Conservation (phyloP, 2,113 vertebrate genomes). For the Gymnobelideus leadbeateri region DNA sequence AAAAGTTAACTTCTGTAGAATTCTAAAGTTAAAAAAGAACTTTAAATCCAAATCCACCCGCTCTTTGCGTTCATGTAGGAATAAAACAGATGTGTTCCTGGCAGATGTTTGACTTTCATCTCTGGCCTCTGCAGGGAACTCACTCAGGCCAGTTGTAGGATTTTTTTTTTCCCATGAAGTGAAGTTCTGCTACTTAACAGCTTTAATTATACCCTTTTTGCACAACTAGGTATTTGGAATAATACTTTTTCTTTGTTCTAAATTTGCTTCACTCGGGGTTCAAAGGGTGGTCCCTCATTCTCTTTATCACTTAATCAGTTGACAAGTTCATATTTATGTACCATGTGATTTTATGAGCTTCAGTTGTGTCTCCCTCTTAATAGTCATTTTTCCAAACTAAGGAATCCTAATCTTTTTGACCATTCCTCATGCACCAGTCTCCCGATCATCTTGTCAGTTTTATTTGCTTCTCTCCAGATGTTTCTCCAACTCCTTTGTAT, state of each 20-base stretch:
- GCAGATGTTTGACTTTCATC: background rate
- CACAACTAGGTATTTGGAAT: background rate
- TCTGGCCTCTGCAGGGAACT: background rate
- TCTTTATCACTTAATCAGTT: background rate
- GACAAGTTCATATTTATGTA: background rate
- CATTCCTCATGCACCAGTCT: background rate
- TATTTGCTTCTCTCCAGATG: constrained; percentile 3
- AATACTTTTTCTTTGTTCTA: background rate
- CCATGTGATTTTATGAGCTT: background rate
- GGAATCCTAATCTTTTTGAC: constrained; percentile 23
- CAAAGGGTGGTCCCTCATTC: background rate
- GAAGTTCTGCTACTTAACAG: background rate
- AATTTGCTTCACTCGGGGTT: background rate
- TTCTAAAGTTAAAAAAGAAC: background rate
- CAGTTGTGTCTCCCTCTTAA: background rate
- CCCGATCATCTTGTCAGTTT: background rate
- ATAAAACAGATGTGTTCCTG: background rate
- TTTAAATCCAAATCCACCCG: background rate
- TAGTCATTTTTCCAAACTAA: background rate
- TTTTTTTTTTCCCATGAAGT: background rate
- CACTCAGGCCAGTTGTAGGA: background rate
- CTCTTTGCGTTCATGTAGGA: background rate
- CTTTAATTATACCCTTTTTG: constrained; percentile 1
- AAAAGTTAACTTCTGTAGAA: background rate
- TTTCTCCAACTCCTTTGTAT: too few relatives aligned